Base-by-base conservation (phyloP, 2,113 vertebrate genomes). In the Entomyzon cyanotis region DNA sequence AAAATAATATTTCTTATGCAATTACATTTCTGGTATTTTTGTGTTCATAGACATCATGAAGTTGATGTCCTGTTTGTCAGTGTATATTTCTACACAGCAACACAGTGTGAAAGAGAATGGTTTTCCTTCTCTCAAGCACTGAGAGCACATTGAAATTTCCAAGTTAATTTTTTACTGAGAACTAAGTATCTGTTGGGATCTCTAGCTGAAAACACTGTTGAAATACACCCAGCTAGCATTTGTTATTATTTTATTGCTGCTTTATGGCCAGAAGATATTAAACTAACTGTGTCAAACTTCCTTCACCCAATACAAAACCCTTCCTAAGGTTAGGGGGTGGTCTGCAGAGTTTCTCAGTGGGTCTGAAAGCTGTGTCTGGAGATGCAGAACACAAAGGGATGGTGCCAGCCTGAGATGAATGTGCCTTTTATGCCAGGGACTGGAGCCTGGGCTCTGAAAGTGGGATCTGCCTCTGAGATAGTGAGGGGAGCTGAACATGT, bases 401-500 rank as follows among this genome's bases (percentile, higher is more conserved):
- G 44, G 20, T 4, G 37, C 30, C 49, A 77, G 35, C 56, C 30
- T 20, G n/a, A 33, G n/a, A 30, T 73, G 30, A 33, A 52, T 30
- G 39, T 62, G 37, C 56, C 28, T 56, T 70, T 58, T 13, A 14
- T 12, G 12, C 37, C n/a, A 55, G 22, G 31, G 9, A 10, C 42
- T 21, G 19, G 52, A 81, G 27, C 8, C 21, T 6, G 41, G 53
- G 25, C 28, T 88, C 42, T 79, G 86, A 50, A 44, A 44, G 0
- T 1, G 16, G 30, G 19, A 24, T 8, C 37, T 46, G 28, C 24
- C 67, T 30, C 55, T 0, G 7, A 55, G 12, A 16, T 23, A 11
- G 33, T 3, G 49, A 11, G 42, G 44, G n/a, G 65, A 41, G 28
- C 0, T 28, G 25, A 70, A 46, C 0, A 1, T 0, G 1, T 37